These are phyloP conservation scores for Thera obeliscata DNA, from an alignment of 2,888 invertebrate species.

Conservation along the genomic window DNA sequence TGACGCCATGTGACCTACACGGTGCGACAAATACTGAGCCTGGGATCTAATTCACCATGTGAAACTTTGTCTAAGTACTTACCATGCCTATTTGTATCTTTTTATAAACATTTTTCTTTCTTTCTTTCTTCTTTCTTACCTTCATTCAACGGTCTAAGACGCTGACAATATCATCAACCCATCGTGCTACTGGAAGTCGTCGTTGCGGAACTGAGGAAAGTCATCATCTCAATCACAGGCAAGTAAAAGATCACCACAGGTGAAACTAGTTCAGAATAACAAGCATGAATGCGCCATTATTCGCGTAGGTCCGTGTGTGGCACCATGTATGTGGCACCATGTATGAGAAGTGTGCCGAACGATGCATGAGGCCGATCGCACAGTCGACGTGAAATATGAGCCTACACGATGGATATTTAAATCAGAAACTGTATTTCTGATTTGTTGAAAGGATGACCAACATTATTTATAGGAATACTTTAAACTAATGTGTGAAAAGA, in stretches of 20 bases:
- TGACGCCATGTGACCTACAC: no score
- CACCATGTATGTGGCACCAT: not conserved
- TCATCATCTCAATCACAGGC: no score
- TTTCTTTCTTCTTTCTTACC: no score
- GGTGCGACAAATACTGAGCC: no score
- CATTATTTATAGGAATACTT: not conserved
- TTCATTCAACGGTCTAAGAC: no score
- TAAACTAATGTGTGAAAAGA: not conserved
- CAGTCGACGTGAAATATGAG: slow-evolving; percentile 28
- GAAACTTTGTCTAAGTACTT: no score
- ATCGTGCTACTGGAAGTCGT: no score
- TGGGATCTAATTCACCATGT: no score
- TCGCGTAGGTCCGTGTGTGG: slow-evolving; percentile 18
- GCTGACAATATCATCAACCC: no score
- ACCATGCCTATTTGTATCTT: no score
- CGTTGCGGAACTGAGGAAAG: no score
- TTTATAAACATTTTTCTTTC: no score
- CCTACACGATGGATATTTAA: slow-evolving; percentile 22
- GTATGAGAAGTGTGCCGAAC: slow-evolving; percentile 23
- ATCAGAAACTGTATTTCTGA: slow-evolving; percentile 24
- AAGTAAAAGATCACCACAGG: not conserved
- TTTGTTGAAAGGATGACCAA: not conserved
- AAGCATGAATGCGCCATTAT: slow-evolving; percentile 10
- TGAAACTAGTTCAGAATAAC: slow-evolving; percentile 10
- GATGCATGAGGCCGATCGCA: slow-evolving; percentile 25